A percentile compares a stretch with the other conserved stretches of the same genome.
Evolutionary conservation across 2,888 invertebrate species (phyloP).

Genomic region (Carcina quercana): DNA sequence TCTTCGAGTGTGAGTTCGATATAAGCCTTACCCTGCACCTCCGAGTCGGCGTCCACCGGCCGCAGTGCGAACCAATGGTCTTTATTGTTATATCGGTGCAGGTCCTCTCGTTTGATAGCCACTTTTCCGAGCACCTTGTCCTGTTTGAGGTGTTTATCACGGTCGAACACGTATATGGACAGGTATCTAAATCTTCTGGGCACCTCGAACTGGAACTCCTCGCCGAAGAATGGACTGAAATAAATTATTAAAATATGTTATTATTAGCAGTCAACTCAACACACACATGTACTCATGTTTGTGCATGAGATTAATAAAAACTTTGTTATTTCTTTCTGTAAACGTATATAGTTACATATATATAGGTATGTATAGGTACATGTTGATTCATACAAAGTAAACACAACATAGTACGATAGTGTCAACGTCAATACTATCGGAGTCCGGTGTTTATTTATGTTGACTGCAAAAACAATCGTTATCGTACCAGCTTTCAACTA

Average conservation of each 20-base stretch:
- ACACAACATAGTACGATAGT: constrained; percentile 13
- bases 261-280: not conserved
- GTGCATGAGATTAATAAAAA: no score
- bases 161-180: constrained; percentile 91
- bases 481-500: constrained; percentile 36
- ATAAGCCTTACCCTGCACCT: constrained; percentile 93
- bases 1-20: constrained; percentile 84
- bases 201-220: constrained; percentile 95
- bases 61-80: constrained; percentile 94
- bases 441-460: constrained; percentile 29
- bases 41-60: constrained; percentile 91
- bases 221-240: constrained; percentile 92
- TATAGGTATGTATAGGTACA: no score
- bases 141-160: constrained; percentile 88
- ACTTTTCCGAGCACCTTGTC: constrained; percentile 88
- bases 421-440: constrained; percentile 30
- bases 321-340: no score
- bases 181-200: constrained; percentile 92
- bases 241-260: constrained; percentile 19
- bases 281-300: not conserved
- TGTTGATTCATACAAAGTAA: not conserved
- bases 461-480: constrained; percentile 31
- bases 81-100: constrained; percentile 90
- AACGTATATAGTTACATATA: no score
- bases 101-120: constrained; percentile 90